Percentiles rank a stretch among this genome's conserved stretches.
phyloP scores from a whole-genome alignment of 1,140 invertebrate species.

The Penaeus vannamei region DNA sequence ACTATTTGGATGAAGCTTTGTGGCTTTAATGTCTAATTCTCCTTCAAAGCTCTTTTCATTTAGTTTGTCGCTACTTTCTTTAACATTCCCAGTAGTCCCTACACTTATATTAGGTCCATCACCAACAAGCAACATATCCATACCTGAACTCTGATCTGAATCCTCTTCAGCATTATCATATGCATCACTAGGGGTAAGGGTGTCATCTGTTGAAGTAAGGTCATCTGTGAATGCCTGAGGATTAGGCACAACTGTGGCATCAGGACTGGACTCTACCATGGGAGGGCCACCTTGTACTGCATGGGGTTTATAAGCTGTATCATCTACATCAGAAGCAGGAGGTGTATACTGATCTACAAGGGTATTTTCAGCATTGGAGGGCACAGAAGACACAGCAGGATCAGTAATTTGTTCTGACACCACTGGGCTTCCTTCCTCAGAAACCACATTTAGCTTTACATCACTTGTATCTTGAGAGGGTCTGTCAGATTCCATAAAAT shows the following conservation, averaged over 20 bases:
- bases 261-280: conserved; percentile 38
- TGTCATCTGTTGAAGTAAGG: conserved; percentile 26
- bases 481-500: background rate
- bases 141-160: conserved; percentile 40
- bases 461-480: conserved; percentile 16
- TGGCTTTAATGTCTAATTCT: background rate
- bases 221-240: conserved; percentile 7
- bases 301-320: conserved; percentile 21
- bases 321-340: conserved; percentile 36
- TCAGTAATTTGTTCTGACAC: background rate
- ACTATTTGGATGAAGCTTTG: background rate
- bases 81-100: background rate
- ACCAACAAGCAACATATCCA: conserved; percentile 29
- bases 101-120: background rate
- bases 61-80: background rate
- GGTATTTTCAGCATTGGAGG: conserved; percentile 32
- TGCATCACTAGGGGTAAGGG: background rate
- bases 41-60: background rate
- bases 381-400: background rate
- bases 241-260: conserved; percentile 24
- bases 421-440: conserved; percentile 1
- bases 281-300: conserved; percentile 22
- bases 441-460: conserved; percentile 17
- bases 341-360: conserved; percentile 42
- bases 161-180: conserved; percentile 47